These are phyloP conservation scores for Amphiura filiformis DNA, from an alignment of 35 echinoderm and acorn worm genomes.

Conservation along the genomic window DNA sequence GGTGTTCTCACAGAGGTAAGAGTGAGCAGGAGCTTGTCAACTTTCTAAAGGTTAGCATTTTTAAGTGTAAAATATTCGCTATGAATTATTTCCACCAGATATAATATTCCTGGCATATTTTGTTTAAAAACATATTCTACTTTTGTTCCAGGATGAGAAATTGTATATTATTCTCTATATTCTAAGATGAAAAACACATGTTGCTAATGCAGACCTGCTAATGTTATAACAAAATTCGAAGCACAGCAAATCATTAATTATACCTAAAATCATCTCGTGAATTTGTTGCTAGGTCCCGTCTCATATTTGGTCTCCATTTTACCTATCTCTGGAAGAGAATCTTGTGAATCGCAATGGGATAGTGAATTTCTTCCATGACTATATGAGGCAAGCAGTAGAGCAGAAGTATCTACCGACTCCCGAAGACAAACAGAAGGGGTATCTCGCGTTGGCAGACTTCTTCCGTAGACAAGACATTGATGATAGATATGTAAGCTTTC, in stretches of 20 bases:
- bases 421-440: conserved; percentile 53
- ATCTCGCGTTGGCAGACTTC: conserved; percentile 66
- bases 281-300: conserved; percentile 75
- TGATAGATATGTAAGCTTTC: conserved; percentile 79
- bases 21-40: conserved; percentile 75
- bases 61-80: too few species aligned
- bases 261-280: too few species aligned
- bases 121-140: too few species aligned
- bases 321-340: conserved; percentile 89
- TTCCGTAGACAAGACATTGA: conserved; percentile 80
- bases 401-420: conserved; percentile 65
- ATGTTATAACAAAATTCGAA: too few species aligned
- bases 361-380: conserved; percentile 96
- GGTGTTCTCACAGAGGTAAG: conserved; percentile 83
- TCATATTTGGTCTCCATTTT: conserved; percentile 82
- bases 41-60: conserved; percentile 64
- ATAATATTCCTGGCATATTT: too few species aligned
- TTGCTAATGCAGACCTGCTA: too few species aligned
- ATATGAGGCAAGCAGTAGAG: conserved; percentile 88
- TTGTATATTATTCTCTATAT: too few species aligned
- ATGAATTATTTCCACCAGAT: too few species aligned
- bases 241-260: too few species aligned
- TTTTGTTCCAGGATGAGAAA: too few species aligned
- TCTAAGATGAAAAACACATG: too few species aligned
- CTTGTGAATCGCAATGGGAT: conserved; percentile 87